Conservation (phyloP, 2,797 vertebrate genomes). For the Picus viridis region DNA sequence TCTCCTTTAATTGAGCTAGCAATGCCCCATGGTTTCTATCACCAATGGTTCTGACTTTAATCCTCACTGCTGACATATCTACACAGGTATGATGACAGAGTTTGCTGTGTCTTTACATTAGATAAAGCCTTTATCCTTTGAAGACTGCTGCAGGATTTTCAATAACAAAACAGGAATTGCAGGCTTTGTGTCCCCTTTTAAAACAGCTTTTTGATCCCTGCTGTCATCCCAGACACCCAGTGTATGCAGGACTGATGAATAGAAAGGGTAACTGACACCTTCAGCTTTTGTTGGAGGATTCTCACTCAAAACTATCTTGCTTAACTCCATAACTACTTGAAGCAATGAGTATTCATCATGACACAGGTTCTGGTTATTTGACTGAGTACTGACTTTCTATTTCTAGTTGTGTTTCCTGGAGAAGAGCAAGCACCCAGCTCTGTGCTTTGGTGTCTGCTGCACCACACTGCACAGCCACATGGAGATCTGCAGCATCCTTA, state of each 20-base stretch:
- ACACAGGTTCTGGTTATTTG: background rate
- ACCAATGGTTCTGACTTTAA: background rate
- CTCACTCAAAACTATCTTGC: background rate
- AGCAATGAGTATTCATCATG: background rate
- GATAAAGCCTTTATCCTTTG: background rate
- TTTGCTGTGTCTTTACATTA: background rate
- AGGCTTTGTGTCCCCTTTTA: background rate
- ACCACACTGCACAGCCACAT: fast-evolving
- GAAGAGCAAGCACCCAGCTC: background rate
- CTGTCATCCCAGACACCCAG: background rate
- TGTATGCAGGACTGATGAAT: background rate
- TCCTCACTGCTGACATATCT: background rate
- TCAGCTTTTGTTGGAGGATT: background rate
- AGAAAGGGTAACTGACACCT: background rate
- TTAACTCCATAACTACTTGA: background rate
- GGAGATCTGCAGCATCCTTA: constrained; percentile 46
- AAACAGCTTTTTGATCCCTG: fast-evolving
- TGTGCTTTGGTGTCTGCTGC: background rate
- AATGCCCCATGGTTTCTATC: background rate
- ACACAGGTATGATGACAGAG: background rate
- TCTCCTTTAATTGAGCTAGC: background rate
- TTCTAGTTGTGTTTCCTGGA: background rate
- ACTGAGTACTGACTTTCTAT: background rate
- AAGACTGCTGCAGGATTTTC: background rate
- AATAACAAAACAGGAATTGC: background rate